Evolutionary conservation across 2,888 invertebrate genomes (phyloP), one percentile per base, ranked within the genome.

Genomic region (Polydrusus cervinus): DNA sequence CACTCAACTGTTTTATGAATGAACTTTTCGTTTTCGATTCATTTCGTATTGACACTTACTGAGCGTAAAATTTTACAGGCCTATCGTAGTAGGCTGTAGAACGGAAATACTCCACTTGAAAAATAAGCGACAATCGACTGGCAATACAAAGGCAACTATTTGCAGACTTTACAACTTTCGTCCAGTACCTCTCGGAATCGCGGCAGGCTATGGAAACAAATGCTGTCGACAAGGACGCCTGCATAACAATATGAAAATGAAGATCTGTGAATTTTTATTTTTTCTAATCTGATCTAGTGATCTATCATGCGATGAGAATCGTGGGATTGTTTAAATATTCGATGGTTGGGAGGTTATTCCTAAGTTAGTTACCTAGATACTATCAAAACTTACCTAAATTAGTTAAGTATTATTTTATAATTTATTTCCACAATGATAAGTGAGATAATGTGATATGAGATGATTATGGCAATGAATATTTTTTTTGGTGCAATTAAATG

Each of bases 161-260:
- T 53, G 47, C 60, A 18, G 60, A 69, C 47, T 60, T 43, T 57
- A 61, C 61, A 34, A 34, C 47, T 49, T 40, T 69, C 38, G 69
- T 38, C 18, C 16, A 30, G 38, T 60, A 61, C 60, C 49, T 45
- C 47, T 49, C 47, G 64, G 47, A 47, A 64, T 64, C n/a, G 64
- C 64, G 47, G 64, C 30, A 49, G 30, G 47, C 49, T 64, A 34
- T 64, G 47, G 64, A 47, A 25, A 64, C 30, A 64, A 64, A 45
- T 30, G 45, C 14, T 55, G 11, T 38, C 53, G 53, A 68, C 57
- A 60, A 60, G 60, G 60, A 69, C 69, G 60, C 16, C 60, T 60
- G 69, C 45, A 49, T 57, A 68, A 57, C 68, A 45, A n/a, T n/a
- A n/a, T n/a, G n/a, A n/a, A n/a, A 68, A 68, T 68, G 68, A 68